phyloP scores from a whole-genome alignment of 37 sponge, comb jelly and placozoan species.

The Sycon ciliatum region DNA sequence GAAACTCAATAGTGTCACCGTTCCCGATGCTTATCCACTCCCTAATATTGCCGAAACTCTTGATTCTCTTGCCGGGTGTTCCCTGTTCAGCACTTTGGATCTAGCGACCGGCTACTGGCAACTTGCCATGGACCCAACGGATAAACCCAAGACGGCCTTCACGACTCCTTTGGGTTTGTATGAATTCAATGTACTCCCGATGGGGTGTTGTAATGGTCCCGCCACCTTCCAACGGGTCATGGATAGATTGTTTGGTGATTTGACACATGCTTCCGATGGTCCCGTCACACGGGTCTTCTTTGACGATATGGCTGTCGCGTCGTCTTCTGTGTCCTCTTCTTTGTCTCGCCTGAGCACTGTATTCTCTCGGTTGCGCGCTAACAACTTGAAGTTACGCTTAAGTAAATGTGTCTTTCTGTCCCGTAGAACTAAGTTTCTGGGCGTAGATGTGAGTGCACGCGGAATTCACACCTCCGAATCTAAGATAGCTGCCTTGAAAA shows the following conservation, averaged over 20 bases:
- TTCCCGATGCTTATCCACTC: conserved; percentile 32
- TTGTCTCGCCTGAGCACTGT: too few species aligned
- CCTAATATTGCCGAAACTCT: conserved; percentile 31
- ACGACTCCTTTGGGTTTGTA: conserved; percentile 24
- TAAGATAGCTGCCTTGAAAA: neutral
- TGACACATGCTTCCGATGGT: too few species aligned
- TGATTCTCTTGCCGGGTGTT: conserved; percentile 29
- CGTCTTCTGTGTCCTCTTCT: too few species aligned
- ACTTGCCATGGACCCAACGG: conserved; percentile 14
- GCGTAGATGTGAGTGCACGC: too few species aligned
- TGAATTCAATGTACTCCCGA: conserved; percentile 42
- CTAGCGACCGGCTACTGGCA: conserved; percentile 42
- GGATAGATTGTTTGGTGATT: conserved; percentile 19
- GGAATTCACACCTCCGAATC: conserved; percentile 1
- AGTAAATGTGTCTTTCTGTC: too few species aligned
- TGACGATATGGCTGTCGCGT: too few species aligned
- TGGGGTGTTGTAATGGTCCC: conserved; percentile 34
- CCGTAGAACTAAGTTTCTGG: too few species aligned
- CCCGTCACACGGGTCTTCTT: too few species aligned
- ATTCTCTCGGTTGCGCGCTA: too few species aligned
- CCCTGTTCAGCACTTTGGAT: conserved; percentile 24
- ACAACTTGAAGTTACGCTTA: too few species aligned
- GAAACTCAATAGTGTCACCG: conserved; percentile 21
- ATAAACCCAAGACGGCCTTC: conserved; percentile 34
- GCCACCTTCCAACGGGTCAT: conserved; percentile 36